Percentiles rank a stretch among this genome's conserved stretches.
Evolutionary conservation across 2,888 invertebrate species (phyloP).

Genomic region (Hirtodrosophila confusa): DNA sequence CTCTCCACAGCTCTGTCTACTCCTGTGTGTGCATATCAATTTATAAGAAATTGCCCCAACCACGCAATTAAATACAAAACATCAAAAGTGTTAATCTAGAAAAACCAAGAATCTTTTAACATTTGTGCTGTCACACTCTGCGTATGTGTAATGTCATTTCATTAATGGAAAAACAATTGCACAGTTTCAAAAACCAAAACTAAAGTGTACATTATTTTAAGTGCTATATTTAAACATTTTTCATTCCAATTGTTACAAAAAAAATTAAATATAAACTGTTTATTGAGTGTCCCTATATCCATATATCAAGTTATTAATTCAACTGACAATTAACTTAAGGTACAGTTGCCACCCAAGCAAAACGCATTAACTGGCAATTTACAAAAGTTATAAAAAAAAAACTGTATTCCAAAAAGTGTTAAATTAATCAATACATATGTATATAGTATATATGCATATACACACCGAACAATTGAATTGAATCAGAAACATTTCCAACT

Average conservation of each 20-base stretch:
- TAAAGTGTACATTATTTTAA: conserved; percentile 9
- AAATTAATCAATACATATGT: no score
- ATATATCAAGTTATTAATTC: background rate
- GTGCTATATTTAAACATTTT: conserved; percentile 2
- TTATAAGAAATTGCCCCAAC: conserved; percentile 3
- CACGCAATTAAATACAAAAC: conserved; percentile 38
- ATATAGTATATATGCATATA: background rate
- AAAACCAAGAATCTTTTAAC: background rate
- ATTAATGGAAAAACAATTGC: no score
- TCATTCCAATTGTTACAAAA: background rate
- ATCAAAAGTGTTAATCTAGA: conserved; percentile 3
- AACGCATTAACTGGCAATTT: background rate
- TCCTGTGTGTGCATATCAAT: conserved; percentile 15
- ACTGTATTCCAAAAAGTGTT: no score
- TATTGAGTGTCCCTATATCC: background rate
- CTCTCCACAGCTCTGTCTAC: conserved; percentile 7
- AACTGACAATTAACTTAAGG: conserved; percentile 1
- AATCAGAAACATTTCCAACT: background rate
- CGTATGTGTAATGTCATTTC: conserved; percentile 27
- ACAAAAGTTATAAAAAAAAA: background rate
- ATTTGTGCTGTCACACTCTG: conserved; percentile 16
- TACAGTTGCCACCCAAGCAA: conserved; percentile 25
- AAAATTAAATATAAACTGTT: background rate
- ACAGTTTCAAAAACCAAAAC: background rate
- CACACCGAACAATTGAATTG: no score